Evolutionary conservation across 2,797 vertebrate species (phyloP), one percentile per base, ranked within the genome.

Genomic region (Falco concolor): DNA sequence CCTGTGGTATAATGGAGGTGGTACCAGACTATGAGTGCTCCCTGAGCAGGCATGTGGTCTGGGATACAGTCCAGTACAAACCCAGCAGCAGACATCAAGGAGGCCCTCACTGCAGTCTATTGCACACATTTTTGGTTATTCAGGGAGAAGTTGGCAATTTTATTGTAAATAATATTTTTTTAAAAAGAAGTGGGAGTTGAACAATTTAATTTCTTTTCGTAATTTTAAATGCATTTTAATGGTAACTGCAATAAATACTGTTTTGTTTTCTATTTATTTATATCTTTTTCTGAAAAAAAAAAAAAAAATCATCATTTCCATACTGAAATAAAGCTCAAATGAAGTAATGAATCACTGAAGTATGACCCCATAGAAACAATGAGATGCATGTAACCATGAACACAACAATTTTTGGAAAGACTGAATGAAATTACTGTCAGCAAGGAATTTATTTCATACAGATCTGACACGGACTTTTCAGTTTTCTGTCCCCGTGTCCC

Each of bases 231-330:
- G 25, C 3, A 13, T 38, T 80, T 70, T 86, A 86, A 57, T 53
- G 9, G 8, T 44, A 61, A 34, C 32, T n/a, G 25, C 3, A 72
- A 52, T 16, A 60, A 88, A 53, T 30, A 19, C 0, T 0, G 2
- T 9, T 78, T 60, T 49, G 1, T 5, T 45, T 84, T 24, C 2
- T 38, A 2, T n/a, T 40, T 16, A 1, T 82, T 40, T 27, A 1
- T 18, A 12, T 59, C 1, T 38, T 86, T 57, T 69, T 59, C 10
- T 32, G 21, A 68, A 76, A 6, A 49, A 5, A 60, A 38, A 44
- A 5, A 60, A 89, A 89, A 5, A 50, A n/a, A n/a, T 60, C 52
- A 83, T 2, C 5, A 34, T 80, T 92, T 93, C 34, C n/a, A 63
- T 9, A 25, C 18, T 59, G 25, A 91, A 92, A 85, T 54, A 81